Evolutionary conservation across 2,888 invertebrate species (phyloP).

Genomic region (Rotaria socialis): DNA sequence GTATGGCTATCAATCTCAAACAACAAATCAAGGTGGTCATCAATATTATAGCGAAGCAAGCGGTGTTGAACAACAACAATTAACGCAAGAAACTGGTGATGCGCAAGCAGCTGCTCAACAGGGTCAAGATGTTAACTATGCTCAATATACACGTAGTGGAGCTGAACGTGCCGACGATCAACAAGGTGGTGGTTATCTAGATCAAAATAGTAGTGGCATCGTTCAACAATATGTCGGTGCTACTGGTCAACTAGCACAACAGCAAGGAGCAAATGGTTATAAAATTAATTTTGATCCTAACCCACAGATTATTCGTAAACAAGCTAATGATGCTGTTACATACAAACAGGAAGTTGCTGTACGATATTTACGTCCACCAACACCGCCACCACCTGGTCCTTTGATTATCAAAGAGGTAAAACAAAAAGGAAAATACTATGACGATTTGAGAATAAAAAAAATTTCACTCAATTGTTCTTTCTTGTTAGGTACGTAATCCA

Average conservation of each 20-base stretch:
- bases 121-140: neutral
- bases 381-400: slow-evolving; percentile 44
- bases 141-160: slow-evolving; percentile 22
- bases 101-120: neutral
- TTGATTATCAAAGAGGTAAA: slow-evolving; percentile 43
- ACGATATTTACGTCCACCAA: slow-evolving; percentile 44
- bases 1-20: slow-evolving; percentile 6
- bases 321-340: slow-evolving; percentile 33
- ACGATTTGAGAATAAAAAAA: neutral
- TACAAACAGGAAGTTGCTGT: slow-evolving; percentile 44
- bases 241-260: slow-evolving; percentile 8
- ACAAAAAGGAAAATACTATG: neutral
- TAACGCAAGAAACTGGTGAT: neutral
- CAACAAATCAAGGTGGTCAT: neutral
- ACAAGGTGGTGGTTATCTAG: neutral
- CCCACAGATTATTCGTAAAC: slow-evolving; percentile 42
- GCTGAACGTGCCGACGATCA: neutral
- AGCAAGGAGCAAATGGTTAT: slow-evolving; percentile 29
- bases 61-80: slow-evolving; percentile 12
- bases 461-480: neutral
- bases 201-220: neutral
- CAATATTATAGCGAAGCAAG: neutral
- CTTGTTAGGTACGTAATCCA: slow-evolving; percentile 25
- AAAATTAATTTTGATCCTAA: slow-evolving; percentile 43
- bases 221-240: slow-evolving; percentile 1